Conservation (phyloP, 2,888 invertebrate species). For the Drosophila pseudotakahashii region DNA sequence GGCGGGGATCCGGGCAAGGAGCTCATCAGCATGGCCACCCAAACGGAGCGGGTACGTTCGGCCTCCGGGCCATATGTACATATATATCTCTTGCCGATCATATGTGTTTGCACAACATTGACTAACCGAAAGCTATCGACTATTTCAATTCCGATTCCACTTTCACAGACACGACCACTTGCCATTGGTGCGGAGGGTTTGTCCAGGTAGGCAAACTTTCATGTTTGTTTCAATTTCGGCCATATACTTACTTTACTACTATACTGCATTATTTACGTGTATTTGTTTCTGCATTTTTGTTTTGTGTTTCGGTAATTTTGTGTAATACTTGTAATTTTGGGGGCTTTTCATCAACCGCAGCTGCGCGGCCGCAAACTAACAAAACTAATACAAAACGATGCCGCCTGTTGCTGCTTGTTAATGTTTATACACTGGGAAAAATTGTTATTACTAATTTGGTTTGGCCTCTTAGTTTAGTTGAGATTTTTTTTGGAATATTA, state of each 20-base stretch:
- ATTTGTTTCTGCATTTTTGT: constrained; percentile 18
- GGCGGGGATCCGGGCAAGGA: constrained; percentile 82
- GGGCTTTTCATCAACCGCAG: constrained; percentile 48
- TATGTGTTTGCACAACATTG: constrained; percentile 65
- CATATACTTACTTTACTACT: constrained; percentile 6
- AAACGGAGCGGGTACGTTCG: constrained; percentile 92
- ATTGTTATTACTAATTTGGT: neutral
- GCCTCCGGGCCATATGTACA: neutral
- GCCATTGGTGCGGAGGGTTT: constrained; percentile 84
- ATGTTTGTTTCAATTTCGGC: constrained; percentile 42
- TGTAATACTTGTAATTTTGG: constrained; percentile 28
- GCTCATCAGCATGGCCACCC: constrained; percentile 92
- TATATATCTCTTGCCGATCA: constrained; percentile 9
- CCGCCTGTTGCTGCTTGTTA: constrained; percentile 44
- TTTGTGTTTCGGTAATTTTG: constrained; percentile 16
- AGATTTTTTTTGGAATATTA: too few relatives aligned
- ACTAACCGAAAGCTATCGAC: constrained; percentile 61
- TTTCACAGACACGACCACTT: constrained; percentile 84
- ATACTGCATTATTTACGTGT: constrained; percentile 17
- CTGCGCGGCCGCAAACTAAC: constrained; percentile 51
- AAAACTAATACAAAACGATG: constrained; percentile 66
- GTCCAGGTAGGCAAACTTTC: constrained; percentile 82
- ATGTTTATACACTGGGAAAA: constrained; percentile 5
- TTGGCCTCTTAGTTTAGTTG: too few relatives aligned
- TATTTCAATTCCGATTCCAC: constrained; percentile 61